These are phyloP conservation scores for Rosalia funebris DNA, from an alignment of 2,888 invertebrate genomes.

Conservation along the genomic window DNA sequence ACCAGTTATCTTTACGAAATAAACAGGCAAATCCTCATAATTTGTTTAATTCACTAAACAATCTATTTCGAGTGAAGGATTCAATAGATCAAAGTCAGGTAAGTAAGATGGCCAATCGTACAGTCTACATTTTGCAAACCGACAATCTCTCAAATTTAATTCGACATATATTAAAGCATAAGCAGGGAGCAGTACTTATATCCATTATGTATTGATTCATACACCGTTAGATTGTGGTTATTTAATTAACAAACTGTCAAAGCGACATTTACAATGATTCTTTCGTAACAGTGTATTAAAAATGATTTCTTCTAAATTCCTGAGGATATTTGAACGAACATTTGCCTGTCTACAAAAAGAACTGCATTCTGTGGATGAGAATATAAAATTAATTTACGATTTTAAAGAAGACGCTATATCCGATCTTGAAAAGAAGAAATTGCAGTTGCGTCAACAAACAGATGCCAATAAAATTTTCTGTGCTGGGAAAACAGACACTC, in stretches of 20 bases:
- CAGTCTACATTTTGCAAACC: too few species aligned
- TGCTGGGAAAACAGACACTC: not conserved
- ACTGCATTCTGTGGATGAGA: conserved; percentile 14
- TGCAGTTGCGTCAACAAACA: conserved; percentile 21
- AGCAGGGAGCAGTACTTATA: too few species aligned
- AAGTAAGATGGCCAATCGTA: too few species aligned
- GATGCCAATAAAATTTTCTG: conserved; percentile 5
- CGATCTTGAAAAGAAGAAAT: conserved; percentile 33
- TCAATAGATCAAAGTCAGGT: too few species aligned
- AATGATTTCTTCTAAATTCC: conserved; percentile 1
- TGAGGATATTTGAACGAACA: conserved; percentile 4
- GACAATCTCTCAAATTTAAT: too few species aligned
- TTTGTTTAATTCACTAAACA: too few species aligned
- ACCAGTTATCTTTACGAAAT: conserved; percentile 4
- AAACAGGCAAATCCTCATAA: not conserved
- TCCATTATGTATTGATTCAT: too few species aligned
- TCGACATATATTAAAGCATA: too few species aligned
- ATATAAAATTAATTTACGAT: conserved; percentile 19
- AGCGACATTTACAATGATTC: too few species aligned
- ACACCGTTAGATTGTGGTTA: too few species aligned
- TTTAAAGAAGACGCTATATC: conserved; percentile 32
- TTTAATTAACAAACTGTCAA: not conserved
- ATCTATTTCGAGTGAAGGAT: too few species aligned
- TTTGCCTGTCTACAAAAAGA: conserved; percentile 4
- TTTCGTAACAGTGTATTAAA: too few species aligned